phyloP scores from a whole-genome alignment of 2,888 invertebrate species.

The Ceraclea dissimilis region DNA sequence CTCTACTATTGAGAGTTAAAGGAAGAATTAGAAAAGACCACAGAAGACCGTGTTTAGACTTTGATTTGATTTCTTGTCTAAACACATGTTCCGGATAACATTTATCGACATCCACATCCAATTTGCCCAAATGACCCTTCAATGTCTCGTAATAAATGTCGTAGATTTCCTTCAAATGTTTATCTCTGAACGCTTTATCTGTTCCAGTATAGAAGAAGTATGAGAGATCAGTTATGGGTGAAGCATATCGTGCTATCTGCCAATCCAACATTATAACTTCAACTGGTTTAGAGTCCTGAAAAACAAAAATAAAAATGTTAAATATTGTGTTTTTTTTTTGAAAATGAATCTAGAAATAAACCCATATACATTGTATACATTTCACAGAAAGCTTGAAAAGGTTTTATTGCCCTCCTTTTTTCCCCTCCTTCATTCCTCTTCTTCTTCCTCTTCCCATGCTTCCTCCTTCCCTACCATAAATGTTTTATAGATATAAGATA shows the following conservation, averaged over 20 bases:
- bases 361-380: too few species aligned
- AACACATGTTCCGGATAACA: constrained; percentile 11
- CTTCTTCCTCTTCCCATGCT: too few species aligned
- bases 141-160: constrained; percentile 10
- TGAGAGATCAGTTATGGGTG: constrained; percentile 9
- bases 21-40: constrained; percentile 1
- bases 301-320: neutral
- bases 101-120: constrained; percentile 4
- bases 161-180: constrained; percentile 2
- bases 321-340: too few species aligned
- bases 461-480: too few species aligned
- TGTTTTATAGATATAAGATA: too few species aligned
- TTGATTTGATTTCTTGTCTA: constrained; percentile 8
- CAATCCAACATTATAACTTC: constrained; percentile 17
- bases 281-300: constrained; percentile 11
- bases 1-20: neutral
- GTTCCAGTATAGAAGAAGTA: constrained; percentile 10
- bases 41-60: constrained; percentile 2
- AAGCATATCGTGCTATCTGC: constrained; percentile 11
- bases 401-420: too few species aligned
- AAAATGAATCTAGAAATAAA: too few species aligned
- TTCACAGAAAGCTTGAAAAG: too few species aligned
- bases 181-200: constrained; percentile 8
- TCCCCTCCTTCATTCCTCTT: too few species aligned
- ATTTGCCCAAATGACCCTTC: neutral